Evolutionary conservation across 2,797 vertebrate genomes (phyloP).

Genomic region (Esox masquinongy): DNA sequence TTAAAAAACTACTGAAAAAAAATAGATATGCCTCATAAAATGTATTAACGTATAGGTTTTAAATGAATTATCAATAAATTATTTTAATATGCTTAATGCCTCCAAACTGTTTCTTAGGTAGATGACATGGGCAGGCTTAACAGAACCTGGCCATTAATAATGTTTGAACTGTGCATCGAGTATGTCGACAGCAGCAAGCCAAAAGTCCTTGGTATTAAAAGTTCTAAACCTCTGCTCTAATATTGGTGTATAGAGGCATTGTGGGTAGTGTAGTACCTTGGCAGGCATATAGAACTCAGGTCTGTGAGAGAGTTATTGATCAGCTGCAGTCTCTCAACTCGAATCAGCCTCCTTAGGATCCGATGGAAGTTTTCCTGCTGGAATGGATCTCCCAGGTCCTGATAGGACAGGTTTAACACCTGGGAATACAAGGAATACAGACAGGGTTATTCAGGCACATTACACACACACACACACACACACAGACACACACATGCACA

Average conservation of each 20-base stretch:
- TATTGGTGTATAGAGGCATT: neutral
- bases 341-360: conserved; percentile 87
- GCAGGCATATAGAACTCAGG: conserved; percentile 89
- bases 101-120: too few relatives aligned
- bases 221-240: too few relatives aligned
- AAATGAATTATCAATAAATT: too few relatives aligned
- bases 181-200: too few relatives aligned
- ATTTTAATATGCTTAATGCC: too few relatives aligned
- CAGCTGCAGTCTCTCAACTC: conserved; percentile 89
- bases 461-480: neutral
- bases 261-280: conserved; percentile 76
- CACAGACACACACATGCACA: neutral
- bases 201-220: too few relatives aligned
- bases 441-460: neutral
- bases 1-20: too few relatives aligned
- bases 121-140: too few relatives aligned
- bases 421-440: conserved; percentile 42
- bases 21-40: too few relatives aligned
- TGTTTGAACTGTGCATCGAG: too few relatives aligned
- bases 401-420: conserved; percentile 93
- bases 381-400: conserved; percentile 88
- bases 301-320: conserved; percentile 87
- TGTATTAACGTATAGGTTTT: too few relatives aligned
- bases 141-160: too few relatives aligned
- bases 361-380: conserved; percentile 87